Conservation (phyloP, 2,888 invertebrate genomes). For the Erynnis tages region DNA sequence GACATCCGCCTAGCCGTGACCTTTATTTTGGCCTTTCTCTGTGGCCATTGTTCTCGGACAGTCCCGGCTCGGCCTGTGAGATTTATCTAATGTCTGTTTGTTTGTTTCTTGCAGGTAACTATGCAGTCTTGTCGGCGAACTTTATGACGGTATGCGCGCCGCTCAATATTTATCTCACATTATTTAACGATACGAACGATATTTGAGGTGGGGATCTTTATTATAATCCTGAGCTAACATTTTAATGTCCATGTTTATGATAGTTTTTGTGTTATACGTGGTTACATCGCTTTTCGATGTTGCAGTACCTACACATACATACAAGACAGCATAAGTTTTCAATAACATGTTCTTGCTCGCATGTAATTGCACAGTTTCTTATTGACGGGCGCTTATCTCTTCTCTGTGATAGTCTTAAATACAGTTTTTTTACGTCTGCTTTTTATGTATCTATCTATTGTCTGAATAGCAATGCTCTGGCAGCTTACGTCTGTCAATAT, state of each 20-base stretch:
- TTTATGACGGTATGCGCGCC: conserved; percentile 25
- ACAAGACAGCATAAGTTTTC: no score
- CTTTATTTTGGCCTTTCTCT: conserved; percentile 68
- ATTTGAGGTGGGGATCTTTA: conserved; percentile 1
- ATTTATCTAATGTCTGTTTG: conserved; percentile 57
- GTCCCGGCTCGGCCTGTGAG: conserved; percentile 34
- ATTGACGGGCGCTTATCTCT: conserved; percentile 1
- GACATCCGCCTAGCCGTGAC: conserved; percentile 59
- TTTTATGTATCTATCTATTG: conserved; percentile 26
- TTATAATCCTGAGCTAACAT: conserved; percentile 10
- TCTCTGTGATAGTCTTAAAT: neutral
- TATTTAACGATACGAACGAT: conserved; percentile 17
- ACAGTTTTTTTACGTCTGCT: conserved; percentile 8
- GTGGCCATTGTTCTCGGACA: conserved; percentile 59
- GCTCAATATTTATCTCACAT: conserved; percentile 25
- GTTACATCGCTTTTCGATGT: no score
- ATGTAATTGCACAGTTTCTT: no score
- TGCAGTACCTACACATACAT: no score
- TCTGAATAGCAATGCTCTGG: conserved; percentile 30
- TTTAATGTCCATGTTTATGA: neutral
- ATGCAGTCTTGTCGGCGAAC: conserved; percentile 21
- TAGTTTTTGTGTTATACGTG: neutral
- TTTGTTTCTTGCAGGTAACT: conserved; percentile 51
- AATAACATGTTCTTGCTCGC: no score
- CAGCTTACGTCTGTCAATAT: conserved; percentile 34